Base-by-base conservation (phyloP, 2,888 invertebrate genomes). In the Scaptomyza parva region DNA sequence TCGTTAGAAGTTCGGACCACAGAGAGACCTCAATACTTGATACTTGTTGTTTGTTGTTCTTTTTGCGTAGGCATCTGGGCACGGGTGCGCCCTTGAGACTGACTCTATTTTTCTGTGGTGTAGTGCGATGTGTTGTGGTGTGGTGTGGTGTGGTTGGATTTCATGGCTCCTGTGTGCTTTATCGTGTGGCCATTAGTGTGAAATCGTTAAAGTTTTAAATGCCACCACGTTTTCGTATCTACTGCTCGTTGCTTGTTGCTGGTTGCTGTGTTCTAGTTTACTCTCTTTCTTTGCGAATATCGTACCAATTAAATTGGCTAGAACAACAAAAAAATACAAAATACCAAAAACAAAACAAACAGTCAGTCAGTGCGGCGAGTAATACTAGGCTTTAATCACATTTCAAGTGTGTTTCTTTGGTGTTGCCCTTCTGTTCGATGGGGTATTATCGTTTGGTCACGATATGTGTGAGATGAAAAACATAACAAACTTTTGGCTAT, bases 161-260 rank as follows among this genome's bases (percentile, higher is more conserved):
- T 20, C 20, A 33, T 20, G 39, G 39, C 26, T 47, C 14, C 28
- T 28, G 45, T 51, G 43, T 37, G 72, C 48, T 72, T 76, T 72
- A 86, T 87, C 86, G 82, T 48, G 55, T 70, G 72, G 82, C 78
- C 88, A 87, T 87, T 82, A 82, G 86, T 87, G 82, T 65, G 88
- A 78, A 81, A 82, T 82, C 86, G 82, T 82, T 87, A 85, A 85
- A 66, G 72, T 72, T 76, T 85, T 78, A 87, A 82, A 87, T 82
- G 82, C 88, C 86, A 85, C 77, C 85, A 81, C 88, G 81, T 84
- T 80, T 73, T 61, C 18, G 60, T 59, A 65, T 73, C 65, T 59
- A n/a, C n/a, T n/a, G n/a, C n/a, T n/a, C n/a, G n/a, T 52, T 37
- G 52, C 3, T 60, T 60, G 63, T 37, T 24, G 30, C 30, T 12